Base-by-base conservation (phyloP, 2,113 vertebrate genomes). In the Passerina amoena region DNA sequence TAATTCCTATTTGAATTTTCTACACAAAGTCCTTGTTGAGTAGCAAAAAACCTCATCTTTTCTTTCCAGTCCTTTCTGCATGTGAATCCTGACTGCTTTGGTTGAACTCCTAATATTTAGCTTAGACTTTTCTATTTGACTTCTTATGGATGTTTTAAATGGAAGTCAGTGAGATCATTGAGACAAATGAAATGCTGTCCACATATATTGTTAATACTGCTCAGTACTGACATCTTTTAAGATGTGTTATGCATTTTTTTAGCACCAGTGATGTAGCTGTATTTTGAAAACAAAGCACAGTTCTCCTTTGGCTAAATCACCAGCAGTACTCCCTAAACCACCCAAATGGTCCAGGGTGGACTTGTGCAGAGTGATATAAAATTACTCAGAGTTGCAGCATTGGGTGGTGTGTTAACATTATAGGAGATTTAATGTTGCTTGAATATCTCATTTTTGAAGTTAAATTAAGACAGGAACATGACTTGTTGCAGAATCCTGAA, bases 401-500 rank as follows among this genome's bases (percentile, higher is more conserved):
- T 66, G 51, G 25, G 31, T 77, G 63, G 4, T 83, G n/a, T 73
- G 22, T 81, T 77, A 71, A 77, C 4, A 22, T 73, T 66, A 44
- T 12, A 75, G 56, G 31, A 86, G 37, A 40, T 35, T 40, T 84
- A 44, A 20, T 72, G 9, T 13, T 66, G n/a, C 91, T 91, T 84
- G 44, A 78, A 4, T 56, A 56, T 68, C 40, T 84, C 4, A 48
- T 69, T 91, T 91, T 79, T 87, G 18, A 91, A 91, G 70, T 60
- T 48, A 70, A 60, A 85, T 71, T 51, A 81, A 79, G 61, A 48
- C 7, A 37, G 61, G 50, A 82, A 84, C 25, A 23, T 50, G 53
- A 82, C 82, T 91, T 1, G 22, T 53, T 89, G 59, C n/a, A 79
- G 50, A 79, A 87, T 78, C 86, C 83, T 89, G 83, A 89, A 97